phyloP scores from a whole-genome alignment of 2,888 invertebrate genomes.

The Beris morrisii region DNA sequence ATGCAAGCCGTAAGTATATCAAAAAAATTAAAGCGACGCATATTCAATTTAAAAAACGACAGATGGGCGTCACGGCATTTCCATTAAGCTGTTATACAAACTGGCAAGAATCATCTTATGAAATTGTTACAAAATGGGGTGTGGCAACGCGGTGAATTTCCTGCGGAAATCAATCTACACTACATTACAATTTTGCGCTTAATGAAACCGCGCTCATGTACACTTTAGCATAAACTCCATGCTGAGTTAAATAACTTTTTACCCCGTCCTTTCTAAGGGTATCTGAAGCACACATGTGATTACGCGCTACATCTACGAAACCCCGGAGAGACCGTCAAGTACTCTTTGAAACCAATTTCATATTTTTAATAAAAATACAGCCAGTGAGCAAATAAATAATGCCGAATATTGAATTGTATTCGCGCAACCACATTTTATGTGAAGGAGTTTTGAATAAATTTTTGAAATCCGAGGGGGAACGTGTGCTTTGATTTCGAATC shows the following conservation, averaged over 20 bases:
- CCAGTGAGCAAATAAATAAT: too few relatives aligned
- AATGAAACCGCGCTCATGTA: not conserved
- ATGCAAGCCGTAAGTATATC: too few relatives aligned
- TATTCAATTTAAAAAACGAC: not conserved
- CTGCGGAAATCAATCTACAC: conserved; percentile 7
- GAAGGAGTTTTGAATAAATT: too few relatives aligned
- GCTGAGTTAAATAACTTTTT: not conserved
- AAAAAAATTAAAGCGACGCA: too few relatives aligned
- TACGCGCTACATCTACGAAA: too few relatives aligned
- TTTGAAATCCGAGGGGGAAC: too few relatives aligned
- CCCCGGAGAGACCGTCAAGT: too few relatives aligned
- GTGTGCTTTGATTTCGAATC: too few relatives aligned
- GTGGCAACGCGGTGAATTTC: not conserved
- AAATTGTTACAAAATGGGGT: not conserved
- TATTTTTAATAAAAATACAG: too few relatives aligned
- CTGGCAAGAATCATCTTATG: not conserved
- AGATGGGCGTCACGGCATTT: not conserved
- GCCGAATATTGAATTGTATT: too few relatives aligned
- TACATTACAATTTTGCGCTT: not conserved
- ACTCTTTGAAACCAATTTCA: too few relatives aligned
- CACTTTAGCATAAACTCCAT: not conserved
- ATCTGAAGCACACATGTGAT: not conserved
- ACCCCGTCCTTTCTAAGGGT: not conserved
- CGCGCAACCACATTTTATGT: too few relatives aligned
- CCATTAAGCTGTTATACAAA: not conserved